These are phyloP conservation scores for Epinotia bilunana DNA, from an alignment of 2,888 invertebrate genomes.

Conservation along the genomic window DNA sequence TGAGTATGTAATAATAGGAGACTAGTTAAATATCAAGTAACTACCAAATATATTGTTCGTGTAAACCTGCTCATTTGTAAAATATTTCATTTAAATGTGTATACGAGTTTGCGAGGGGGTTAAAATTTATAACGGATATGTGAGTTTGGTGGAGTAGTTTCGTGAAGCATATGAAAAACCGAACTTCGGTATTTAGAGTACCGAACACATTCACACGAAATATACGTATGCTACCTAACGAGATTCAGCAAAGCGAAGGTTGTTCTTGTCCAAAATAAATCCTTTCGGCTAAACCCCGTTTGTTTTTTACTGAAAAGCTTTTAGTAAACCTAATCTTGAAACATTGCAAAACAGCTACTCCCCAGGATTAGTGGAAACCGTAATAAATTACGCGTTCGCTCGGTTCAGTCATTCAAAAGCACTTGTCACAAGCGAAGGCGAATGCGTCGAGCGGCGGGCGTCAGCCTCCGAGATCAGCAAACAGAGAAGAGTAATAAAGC, in stretches of 20 bases:
- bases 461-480: constrained; percentile 74
- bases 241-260: constrained; percentile 13
- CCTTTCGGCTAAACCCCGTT: constrained; percentile 41
- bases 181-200: background rate
- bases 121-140: too few relatives aligned
- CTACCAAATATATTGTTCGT: background rate
- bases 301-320: constrained; percentile 47
- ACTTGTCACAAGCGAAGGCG: constrained; percentile 67
- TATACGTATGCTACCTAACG: background rate
- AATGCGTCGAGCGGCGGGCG: constrained; percentile 59
- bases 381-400: constrained; percentile 63
- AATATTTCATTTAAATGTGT: too few relatives aligned
- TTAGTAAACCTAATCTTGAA: constrained; percentile 51
- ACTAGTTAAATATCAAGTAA: constrained; percentile 35
- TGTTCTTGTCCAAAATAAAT: constrained; percentile 39
- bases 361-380: constrained; percentile 53
- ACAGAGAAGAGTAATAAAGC: constrained; percentile 82
- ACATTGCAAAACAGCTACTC: constrained; percentile 51
- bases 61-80: background rate
- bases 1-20: constrained; percentile 40
- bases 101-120: too few relatives aligned
- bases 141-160: background rate
- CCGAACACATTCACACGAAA: background rate
- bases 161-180: too few relatives aligned
- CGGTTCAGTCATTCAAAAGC: constrained; percentile 66